Base-by-base conservation (phyloP, 2,113 vertebrate species). In the Oxygymnocypris stewartii region DNA sequence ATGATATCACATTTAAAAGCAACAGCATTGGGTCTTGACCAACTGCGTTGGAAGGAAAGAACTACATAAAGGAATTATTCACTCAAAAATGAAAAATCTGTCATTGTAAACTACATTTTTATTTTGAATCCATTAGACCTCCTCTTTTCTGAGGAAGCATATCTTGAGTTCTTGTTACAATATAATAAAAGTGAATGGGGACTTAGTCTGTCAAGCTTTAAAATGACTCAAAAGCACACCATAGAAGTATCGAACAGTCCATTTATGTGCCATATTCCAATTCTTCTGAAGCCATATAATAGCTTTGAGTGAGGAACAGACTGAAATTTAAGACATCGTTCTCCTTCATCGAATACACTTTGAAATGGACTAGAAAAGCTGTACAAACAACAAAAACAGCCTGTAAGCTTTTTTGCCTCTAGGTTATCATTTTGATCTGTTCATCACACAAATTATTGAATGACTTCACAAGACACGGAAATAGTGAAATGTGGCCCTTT, bases 1-100 rank as follows among this genome's bases (percentile, higher is more conserved):
- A 10, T 49, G 42, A 71, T 4, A 69, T 69, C 79, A 81, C n/a
- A 25, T 63, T 61, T 63, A 80, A 61, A 80, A 13, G 57, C 78
- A 51, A 82, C 40, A 69, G 49, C 63, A 82, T 4, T 51, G 42
- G 63, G 10, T 16, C 23, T 61, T 80, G 23, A 65, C 28, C 78
- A 80, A 61, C 49, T n/a, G 59, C 79, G 25, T 31, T 28, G 63
- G 69, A 35, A 6, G 28, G 28, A 31, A 25, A 37, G n/a, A 80
- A 67, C 18, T 11, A 37, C 42, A 49, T 65, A 42, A 42, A 82
- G 37, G 35, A 25, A 28, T 28, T 23, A 13, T 44, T 63, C 37
- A 18, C 79, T 23, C 57, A 63, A 81, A 80, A 81, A 80, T 40
- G 20, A 79, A 40, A 40, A 14, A 1, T 57, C 8, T 35, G 9